Conservation (phyloP, 2,888 invertebrate species). For the Brachypalpus laphriformis region DNA sequence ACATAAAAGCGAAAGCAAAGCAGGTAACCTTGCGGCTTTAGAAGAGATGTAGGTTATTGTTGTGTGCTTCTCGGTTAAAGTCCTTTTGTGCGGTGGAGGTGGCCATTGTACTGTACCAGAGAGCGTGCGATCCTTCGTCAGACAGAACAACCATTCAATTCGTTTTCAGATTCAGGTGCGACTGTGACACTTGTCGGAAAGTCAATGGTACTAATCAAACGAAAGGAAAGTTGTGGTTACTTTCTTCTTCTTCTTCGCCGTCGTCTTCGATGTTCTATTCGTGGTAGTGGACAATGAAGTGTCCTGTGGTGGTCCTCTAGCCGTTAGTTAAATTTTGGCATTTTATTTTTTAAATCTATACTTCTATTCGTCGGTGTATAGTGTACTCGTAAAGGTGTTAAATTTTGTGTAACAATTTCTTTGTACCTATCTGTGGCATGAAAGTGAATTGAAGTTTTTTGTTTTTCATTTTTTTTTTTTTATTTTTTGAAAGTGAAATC, state of each 20-base stretch:
- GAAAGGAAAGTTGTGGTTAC: slow-evolving; percentile 42
- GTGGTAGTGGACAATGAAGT: slow-evolving; percentile 42
- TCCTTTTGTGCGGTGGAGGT: slow-evolving; percentile 55
- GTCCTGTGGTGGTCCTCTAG: slow-evolving; percentile 30
- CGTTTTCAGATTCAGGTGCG: slow-evolving; percentile 66
- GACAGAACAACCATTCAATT: slow-evolving; percentile 43
- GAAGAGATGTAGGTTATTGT: slow-evolving; percentile 46
- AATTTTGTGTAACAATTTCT: slow-evolving; percentile 1
- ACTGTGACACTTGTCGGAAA: slow-evolving; percentile 63
- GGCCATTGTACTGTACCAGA: slow-evolving; percentile 49
- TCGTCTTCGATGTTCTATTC: slow-evolving; percentile 14
- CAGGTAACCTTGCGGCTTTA: slow-evolving; percentile 60
- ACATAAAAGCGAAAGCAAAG: slow-evolving; percentile 60
- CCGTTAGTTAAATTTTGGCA: slow-evolving; percentile 10
- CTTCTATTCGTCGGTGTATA: slow-evolving; percentile 8
- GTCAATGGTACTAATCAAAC: slow-evolving; percentile 52
- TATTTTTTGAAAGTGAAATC: slow-evolving; percentile 16
- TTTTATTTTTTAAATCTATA: slow-evolving; percentile 1
- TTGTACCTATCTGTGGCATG: not conserved
- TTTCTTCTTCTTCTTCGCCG: slow-evolving; percentile 47
- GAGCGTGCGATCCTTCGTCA: slow-evolving; percentile 34
- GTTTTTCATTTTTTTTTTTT: not conserved
- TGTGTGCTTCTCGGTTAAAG: slow-evolving; percentile 54
- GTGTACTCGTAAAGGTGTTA: not conserved
- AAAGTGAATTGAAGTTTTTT: not conserved